Percentiles rank a stretch among this genome's conserved stretches.
These are phyloP conservation scores for Pleuronectes platessa DNA, from an alignment of 2,113 vertebrate genomes.

Conservation along the genomic window DNA sequence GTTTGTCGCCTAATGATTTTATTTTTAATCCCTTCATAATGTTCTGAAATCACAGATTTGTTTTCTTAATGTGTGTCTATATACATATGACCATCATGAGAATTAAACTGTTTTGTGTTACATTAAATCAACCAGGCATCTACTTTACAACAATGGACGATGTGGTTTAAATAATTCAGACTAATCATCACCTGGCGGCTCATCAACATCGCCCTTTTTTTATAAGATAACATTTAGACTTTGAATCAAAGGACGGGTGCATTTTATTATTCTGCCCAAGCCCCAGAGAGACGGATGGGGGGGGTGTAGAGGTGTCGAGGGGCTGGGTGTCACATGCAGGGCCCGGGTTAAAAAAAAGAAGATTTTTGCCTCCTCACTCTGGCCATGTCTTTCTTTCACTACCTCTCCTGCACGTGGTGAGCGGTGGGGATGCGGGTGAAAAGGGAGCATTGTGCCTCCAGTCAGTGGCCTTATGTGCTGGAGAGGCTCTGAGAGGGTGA, in stretches of 20 bases:
- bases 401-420: conserved; percentile 74
- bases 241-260: conserved; percentile 10
- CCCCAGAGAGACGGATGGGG: conserved; percentile 19
- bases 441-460: conserved; percentile 77
- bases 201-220: neutral
- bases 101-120: neutral
- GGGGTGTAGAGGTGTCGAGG: neutral
- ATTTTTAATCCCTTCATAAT: conserved; percentile 9
- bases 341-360: conserved; percentile 52
- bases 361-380: conserved; percentile 26
- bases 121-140: neutral
- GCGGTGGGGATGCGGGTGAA: conserved; percentile 65
- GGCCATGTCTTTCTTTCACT: conserved; percentile 57
- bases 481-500: conserved; percentile 76
- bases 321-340: conserved; percentile 32
- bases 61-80: conserved; percentile 2
- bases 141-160: neutral
- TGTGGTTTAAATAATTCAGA: conserved; percentile 5
- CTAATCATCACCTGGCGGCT: conserved; percentile 1
- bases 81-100: neutral
- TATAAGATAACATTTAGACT: conserved; percentile 5
- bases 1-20: conserved; percentile 14
- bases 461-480: conserved; percentile 75
- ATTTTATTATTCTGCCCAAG: conserved; percentile 59
- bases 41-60: conserved; percentile 10